Evolutionary conservation across 2,888 invertebrate genomes (phyloP).

Genomic region (Tineola bisselliella): DNA sequence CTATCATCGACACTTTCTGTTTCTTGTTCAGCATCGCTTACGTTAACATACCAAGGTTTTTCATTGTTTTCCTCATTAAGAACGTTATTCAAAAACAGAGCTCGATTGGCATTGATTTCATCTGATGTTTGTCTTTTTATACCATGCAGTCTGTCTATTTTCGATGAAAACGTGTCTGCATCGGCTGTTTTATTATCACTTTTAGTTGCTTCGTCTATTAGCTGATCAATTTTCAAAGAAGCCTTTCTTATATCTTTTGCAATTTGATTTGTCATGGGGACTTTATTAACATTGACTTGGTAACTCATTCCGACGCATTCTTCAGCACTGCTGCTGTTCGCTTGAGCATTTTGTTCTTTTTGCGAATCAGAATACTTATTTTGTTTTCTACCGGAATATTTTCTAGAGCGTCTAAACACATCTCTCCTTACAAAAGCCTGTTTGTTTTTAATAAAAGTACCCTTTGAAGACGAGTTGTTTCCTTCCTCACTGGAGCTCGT

Average conservation of each 20-base stretch:
- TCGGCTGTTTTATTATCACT: slow-evolving; percentile 40
- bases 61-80: slow-evolving; percentile 46
- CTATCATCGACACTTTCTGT: slow-evolving; percentile 46
- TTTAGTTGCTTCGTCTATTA: slow-evolving; percentile 53
- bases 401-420: slow-evolving; percentile 59
- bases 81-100: slow-evolving; percentile 53
- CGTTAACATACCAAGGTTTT: slow-evolving; percentile 64
- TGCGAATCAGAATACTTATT: slow-evolving; percentile 43
- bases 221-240: slow-evolving; percentile 66
- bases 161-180: slow-evolving; percentile 60
- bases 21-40: slow-evolving; percentile 61
- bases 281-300: slow-evolving; percentile 64
- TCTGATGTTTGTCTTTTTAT: slow-evolving; percentile 60
- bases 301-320: slow-evolving; percentile 60
- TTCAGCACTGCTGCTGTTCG: slow-evolving; percentile 56
- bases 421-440: slow-evolving; percentile 62
- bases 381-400: slow-evolving; percentile 59
- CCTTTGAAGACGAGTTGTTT: slow-evolving; percentile 50
- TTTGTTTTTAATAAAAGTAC: slow-evolving; percentile 70
- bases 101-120: slow-evolving; percentile 58
- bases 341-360: slow-evolving; percentile 43
- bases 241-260: slow-evolving; percentile 66
- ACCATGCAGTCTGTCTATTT: slow-evolving; percentile 68
- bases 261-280: slow-evolving; percentile 64
- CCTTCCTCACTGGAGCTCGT: slow-evolving; percentile 65